Base-by-base conservation (phyloP, 1,140 invertebrate genomes). In the Babylonia areolata region DNA sequence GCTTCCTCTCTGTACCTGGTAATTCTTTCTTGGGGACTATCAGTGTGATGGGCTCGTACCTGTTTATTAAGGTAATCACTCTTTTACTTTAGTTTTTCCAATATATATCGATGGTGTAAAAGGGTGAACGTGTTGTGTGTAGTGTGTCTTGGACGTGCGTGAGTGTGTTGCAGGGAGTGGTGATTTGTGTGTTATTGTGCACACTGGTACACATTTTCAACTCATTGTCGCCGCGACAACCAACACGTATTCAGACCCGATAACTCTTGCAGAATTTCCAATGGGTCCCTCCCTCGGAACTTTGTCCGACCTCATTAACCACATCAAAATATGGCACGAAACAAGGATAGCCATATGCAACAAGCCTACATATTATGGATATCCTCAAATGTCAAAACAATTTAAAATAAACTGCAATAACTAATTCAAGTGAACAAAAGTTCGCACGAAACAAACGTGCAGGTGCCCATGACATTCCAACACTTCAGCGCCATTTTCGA, bases 401-500 rank as follows among this genome's bases (percentile, higher is more conserved):
- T n/a, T n/a, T n/a, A n/a, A n/a, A n/a, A n/a, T n/a, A 0, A 23
- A 20, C 6, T n/a, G 58, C 58, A 64, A 0, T 64, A 64, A 23
- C 15, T 23, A 23, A 64, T n/a, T 28, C 9, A n/a, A 20, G 28
- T 23, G 12, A 5, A 64, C 20, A 64, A 5, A 64, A 64, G 28
- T 64, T 64, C 15, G 28, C 28, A 5, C 5, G 5, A 17, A 84
- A 71, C n/a, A 84, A 1, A 46, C 82, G 75, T 84, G 80, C 80
- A 87, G 86, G 81, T 87, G 84, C 81, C 71, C 12, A 64, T 39
- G 40, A 51, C 81, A 84, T 81, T 84, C 86, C 82, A 86, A 85
- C 84, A 89, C 82, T 82, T 87, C 78, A 85, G 84, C 89, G 89
- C 89, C 89, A 89, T 90, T 87, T 88, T 88, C 73, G 73, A 82